These are phyloP conservation scores for Cacatua alba DNA, from an alignment of 2,113 vertebrate species.

Conservation along the genomic window DNA sequence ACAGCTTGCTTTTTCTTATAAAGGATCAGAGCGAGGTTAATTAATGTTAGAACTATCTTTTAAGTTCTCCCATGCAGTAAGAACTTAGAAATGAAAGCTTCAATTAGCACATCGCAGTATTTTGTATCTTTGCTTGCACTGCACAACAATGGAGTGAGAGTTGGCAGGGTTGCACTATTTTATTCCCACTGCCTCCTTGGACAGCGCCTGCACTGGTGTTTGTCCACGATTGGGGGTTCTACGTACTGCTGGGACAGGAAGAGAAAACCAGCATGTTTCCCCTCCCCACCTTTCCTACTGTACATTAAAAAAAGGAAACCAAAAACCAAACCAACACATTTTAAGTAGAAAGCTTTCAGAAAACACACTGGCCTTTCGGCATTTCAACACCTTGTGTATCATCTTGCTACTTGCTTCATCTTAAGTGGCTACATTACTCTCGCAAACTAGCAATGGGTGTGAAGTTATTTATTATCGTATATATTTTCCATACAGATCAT, in stretches of 20 bases:
- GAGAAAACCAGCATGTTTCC: background rate
- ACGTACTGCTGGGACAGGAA: background rate
- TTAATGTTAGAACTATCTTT: background rate
- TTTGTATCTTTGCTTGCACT: background rate
- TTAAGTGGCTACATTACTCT: background rate
- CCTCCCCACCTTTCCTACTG: background rate
- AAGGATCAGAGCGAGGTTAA: background rate
- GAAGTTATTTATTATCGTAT: background rate
- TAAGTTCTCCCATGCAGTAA: background rate
- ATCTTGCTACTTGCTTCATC: background rate
- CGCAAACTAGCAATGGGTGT: background rate
- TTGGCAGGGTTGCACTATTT: background rate
- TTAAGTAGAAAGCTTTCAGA: background rate
- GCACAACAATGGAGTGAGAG: rapidly evolving
- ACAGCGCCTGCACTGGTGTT: background rate
- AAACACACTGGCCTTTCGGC: background rate
- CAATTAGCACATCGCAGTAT: background rate
- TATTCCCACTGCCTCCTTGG: background rate
- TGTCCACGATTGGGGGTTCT: background rate
- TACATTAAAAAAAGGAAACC: background rate
- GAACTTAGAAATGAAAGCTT: background rate
- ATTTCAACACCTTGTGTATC: background rate
- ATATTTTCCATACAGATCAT: background rate
- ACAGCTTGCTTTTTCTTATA: background rate
- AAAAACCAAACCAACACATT: background rate